A percentile compares a stretch with the other conserved stretches of the same genome.
Evolutionary conservation across 2,113 vertebrate species (phyloP).

Genomic region (Bettongia penicillata): DNA sequence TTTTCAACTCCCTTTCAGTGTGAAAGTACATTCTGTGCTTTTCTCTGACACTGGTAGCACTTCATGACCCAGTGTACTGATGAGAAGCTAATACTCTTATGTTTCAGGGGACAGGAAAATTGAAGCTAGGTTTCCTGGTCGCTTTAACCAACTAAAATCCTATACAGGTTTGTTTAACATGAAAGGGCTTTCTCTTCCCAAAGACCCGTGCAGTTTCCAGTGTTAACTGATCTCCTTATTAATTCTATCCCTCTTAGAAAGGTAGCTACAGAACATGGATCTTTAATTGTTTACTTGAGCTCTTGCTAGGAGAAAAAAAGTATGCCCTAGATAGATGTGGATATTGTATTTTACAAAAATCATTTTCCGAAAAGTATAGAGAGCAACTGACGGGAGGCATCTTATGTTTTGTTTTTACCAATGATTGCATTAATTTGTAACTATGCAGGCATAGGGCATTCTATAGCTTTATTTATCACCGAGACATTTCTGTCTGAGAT

Average conservation of each 20-base stretch:
- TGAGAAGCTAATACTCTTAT: not conserved
- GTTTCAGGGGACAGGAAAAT: not conserved
- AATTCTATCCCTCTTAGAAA: constrained; percentile 27
- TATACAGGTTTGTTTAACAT: not conserved
- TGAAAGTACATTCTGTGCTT: constrained; percentile 28
- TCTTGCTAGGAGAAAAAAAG: not conserved
- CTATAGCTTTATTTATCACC: constrained; percentile 16
- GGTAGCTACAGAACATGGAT: not conserved
- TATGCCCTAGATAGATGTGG: not conserved
- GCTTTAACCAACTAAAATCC: constrained; percentile 22
- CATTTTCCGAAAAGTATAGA: constrained; percentile 1
- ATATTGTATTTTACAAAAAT: not conserved
- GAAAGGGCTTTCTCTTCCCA: constrained; percentile 16
- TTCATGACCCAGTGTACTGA: constrained; percentile 42
- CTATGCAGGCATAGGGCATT: constrained; percentile 33
- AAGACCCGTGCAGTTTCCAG: not conserved
- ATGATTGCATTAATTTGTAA: constrained; percentile 37
- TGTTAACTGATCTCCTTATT: not conserved
- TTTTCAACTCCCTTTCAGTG: constrained; percentile 34
- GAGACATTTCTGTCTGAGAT: constrained; percentile 4
- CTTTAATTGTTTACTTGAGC: not conserved
- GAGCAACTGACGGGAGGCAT: not conserved
- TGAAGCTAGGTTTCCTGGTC: not conserved
- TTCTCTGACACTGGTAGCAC: not conserved
- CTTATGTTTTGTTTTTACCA: constrained; percentile 30